Conservation (phyloP, 2,888 invertebrate species). For the Drosophila kokeensis region DNA sequence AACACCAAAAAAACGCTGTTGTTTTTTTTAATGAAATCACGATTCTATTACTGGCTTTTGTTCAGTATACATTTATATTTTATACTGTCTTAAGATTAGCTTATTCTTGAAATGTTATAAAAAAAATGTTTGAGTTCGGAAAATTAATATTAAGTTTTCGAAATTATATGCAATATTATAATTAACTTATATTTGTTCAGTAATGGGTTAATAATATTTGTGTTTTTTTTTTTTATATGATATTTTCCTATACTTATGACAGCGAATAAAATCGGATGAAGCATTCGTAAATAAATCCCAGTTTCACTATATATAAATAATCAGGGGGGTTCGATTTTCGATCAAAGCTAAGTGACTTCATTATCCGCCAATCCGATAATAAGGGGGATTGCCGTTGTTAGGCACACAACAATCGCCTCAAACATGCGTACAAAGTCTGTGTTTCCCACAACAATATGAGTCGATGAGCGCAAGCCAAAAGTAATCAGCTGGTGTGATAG, state of each 20-base stretch:
- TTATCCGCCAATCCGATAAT: not conserved
- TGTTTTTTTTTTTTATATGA: not conserved
- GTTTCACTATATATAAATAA: not conserved
- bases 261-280: not conserved
- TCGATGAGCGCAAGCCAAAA: conserved; percentile 8
- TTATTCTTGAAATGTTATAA: not conserved
- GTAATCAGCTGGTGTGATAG: conserved; percentile 15
- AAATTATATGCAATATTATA: not conserved
- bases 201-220: not conserved
- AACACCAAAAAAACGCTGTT: not conserved
- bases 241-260: not conserved
- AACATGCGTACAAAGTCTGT: not conserved
- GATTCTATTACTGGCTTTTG: not conserved
- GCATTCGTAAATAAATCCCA: not conserved
- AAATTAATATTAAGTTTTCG: not conserved
- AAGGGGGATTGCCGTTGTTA: not conserved
- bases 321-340: not conserved
- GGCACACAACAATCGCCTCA: not conserved
- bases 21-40: not conserved
- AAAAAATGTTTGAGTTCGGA: not conserved
- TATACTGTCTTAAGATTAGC: not conserved
- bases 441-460: conserved; percentile 5
- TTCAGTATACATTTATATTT: no score
- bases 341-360: not conserved
- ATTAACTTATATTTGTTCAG: not conserved